These are phyloP conservation scores for Drosophila neotestacea DNA, from an alignment of 2,888 invertebrate genomes.

Conservation along the genomic window DNA sequence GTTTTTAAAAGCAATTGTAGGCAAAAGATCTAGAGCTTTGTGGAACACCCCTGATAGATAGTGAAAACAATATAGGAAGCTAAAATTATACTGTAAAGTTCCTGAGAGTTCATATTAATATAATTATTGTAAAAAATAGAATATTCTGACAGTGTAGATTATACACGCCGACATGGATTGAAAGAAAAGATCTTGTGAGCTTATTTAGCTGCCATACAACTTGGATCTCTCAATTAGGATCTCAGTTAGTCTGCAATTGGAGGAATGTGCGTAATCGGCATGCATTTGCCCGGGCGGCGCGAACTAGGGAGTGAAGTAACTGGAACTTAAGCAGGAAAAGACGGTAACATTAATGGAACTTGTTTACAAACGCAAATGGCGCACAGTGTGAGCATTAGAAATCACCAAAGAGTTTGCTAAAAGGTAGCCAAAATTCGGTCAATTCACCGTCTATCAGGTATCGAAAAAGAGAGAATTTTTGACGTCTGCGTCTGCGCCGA, in stretches of 20 bases:
- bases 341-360: slow-evolving; percentile 38
- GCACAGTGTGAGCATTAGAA: slow-evolving; percentile 24
- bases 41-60: no score
- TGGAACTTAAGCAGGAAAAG: slow-evolving; percentile 30
- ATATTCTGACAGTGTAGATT: slow-evolving; percentile 28
- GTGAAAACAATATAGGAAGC: no score
- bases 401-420: slow-evolving; percentile 19
- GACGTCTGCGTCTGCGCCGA: slow-evolving; percentile 36
- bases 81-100: no score
- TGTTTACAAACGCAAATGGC: slow-evolving; percentile 41
- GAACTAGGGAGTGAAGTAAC: slow-evolving; percentile 20
- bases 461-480: slow-evolving; percentile 62
- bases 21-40: no score
- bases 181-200: slow-evolving; percentile 33
- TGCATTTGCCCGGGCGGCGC: background rate
- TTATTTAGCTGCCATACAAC: slow-evolving; percentile 43
- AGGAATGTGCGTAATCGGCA: slow-evolving; percentile 50
- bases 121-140: no score
- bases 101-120: no score
- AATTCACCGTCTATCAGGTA: slow-evolving; percentile 48
- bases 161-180: slow-evolving; percentile 11
- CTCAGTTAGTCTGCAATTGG: slow-evolving; percentile 36
- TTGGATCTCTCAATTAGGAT: slow-evolving; percentile 38
- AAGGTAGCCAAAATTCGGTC: slow-evolving; percentile 39
- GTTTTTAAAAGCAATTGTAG: no score